Conservation (phyloP, 2,888 invertebrate species). For the Melinaea marsaeus region DNA sequence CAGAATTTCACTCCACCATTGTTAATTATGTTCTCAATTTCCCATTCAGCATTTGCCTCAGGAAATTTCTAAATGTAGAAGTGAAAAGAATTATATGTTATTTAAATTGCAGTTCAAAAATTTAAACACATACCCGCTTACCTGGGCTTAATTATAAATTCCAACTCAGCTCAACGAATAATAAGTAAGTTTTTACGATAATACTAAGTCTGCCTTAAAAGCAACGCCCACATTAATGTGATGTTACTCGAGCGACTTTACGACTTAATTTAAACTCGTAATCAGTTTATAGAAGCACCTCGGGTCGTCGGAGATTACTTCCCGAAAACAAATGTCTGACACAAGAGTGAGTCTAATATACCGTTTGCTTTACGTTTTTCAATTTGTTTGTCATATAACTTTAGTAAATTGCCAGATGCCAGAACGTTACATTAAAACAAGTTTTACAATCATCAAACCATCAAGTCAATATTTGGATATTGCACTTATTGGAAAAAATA, state of each 20-base stretch:
- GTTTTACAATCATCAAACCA: constrained; percentile 32
- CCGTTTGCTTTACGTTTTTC: constrained; percentile 37
- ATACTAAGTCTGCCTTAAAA: constrained; percentile 26
- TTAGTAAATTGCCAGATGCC: constrained; percentile 31
- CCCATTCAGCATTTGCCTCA: neutral
- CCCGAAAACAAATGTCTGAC: constrained; percentile 51
- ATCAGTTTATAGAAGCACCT: constrained; percentile 67
- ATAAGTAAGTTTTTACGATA: constrained; percentile 25
- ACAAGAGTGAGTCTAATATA: constrained; percentile 47
- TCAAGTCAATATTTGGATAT: neutral
- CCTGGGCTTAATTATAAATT: constrained; percentile 6
- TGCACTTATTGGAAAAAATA: no score
- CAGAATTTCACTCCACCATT: neutral
- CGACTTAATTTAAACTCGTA: constrained; percentile 75
- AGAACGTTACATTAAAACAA: constrained; percentile 31
- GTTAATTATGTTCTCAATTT: constrained; percentile 1
- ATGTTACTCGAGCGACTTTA: constrained; percentile 70
- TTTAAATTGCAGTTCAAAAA: neutral
- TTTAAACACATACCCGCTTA: neutral
- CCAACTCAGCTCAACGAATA: constrained; percentile 16
- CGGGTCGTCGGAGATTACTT: constrained; percentile 57
- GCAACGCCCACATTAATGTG: constrained; percentile 47
- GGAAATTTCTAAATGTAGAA: neutral
- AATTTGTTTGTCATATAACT: constrained; percentile 36
- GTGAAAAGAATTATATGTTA: constrained; percentile 1